These are phyloP conservation scores for Chalcosyrphus nemorum DNA, from an alignment of 2,888 invertebrate genomes.

Conservation along the genomic window DNA sequence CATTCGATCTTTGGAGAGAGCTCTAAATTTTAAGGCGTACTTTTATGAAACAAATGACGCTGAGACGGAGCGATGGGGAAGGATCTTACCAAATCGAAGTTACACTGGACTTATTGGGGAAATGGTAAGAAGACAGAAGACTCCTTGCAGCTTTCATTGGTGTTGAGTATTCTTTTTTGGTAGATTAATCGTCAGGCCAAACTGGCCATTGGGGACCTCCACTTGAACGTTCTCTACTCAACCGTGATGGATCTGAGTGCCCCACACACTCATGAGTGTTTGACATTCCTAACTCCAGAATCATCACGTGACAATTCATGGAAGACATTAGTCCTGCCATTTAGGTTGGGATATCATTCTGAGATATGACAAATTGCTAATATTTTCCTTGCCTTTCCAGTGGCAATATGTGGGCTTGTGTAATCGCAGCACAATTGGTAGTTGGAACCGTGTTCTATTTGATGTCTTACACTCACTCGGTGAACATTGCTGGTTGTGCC, in stretches of 20 bases:
- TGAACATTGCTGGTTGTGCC: slow-evolving; percentile 74
- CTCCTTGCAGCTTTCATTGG: too few species aligned
- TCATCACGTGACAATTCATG: slow-evolving; percentile 91
- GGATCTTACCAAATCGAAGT: slow-evolving; percentile 85
- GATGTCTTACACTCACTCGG: slow-evolving; percentile 83
- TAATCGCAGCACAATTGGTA: slow-evolving; percentile 86
- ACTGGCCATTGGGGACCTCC: slow-evolving; percentile 89
- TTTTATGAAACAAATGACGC: slow-evolving; percentile 87
- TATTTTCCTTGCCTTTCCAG: slow-evolving; percentile 82
- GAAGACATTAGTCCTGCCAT: slow-evolving; percentile 91
- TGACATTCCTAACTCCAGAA: slow-evolving; percentile 93
- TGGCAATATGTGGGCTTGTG: slow-evolving; percentile 88
- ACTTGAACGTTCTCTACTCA: slow-evolving; percentile 87
- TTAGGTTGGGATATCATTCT: slow-evolving; percentile 84
- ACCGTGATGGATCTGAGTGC: slow-evolving; percentile 88
- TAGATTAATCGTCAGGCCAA: slow-evolving; percentile 85
- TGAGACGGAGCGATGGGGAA: slow-evolving; percentile 87
- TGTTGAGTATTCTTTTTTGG: not conserved
- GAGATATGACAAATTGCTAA: not conserved
- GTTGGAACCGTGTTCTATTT: slow-evolving; percentile 87
- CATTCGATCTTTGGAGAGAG: slow-evolving; percentile 84
- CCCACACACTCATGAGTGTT: slow-evolving; percentile 91
- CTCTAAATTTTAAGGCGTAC: slow-evolving; percentile 87
- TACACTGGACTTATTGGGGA: slow-evolving; percentile 89
- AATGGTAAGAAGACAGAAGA: too few species aligned